Base-by-base conservation (phyloP, 2,797 vertebrate species). In the Amphiprion clarkii region DNA sequence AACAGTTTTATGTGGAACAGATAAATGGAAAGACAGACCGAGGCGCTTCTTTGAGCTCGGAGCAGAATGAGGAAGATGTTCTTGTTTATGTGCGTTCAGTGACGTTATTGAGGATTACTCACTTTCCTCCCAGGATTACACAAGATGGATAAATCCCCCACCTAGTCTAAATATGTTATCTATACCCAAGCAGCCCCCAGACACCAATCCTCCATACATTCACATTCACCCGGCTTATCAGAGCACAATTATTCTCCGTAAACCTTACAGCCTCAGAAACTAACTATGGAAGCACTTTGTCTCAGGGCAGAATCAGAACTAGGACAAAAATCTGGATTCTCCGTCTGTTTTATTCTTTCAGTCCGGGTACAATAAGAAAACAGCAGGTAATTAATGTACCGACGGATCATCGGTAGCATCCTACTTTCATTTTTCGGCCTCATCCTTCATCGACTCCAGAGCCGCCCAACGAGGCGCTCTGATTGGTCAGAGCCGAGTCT, bases 71-170 rank as follows among this genome's bases (percentile, higher is more conserved):
- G 62, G 54, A 78, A 89, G 83, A 70, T 84, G 39, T 75, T 73
- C 85, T 80, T 67, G 79, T 86, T 86, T 81, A 39, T 74, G 76
- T 59, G 79, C 29, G 75, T 49, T 67, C 23, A 19, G 69, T 68
- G 75, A 82, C 8, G 59, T 80, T 83, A 63, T 65, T 60, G 77
- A 56, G 84, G 89, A 93, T 92, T 90, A 91, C 68, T 86, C 78
- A 78, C 71, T 88, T 85, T 88, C 74, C 76, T 81, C 65, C 80
- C 17, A 70, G 87, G 87, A 88, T 91, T 91, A 90, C 80, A 84
- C 65, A 44, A 67, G 27, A 84, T 36, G 58, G 76, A 87, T 86
- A 87, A 92, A 87, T 84, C 91, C 83, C 27, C 56, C 67, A 40
- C 65, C 61, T 66, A 82, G 76, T 88, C 84, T 85, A 88, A 88